These are phyloP conservation scores for Chelmon rostratus DNA, from an alignment of 2,797 vertebrate species.

Conservation along the genomic window DNA sequence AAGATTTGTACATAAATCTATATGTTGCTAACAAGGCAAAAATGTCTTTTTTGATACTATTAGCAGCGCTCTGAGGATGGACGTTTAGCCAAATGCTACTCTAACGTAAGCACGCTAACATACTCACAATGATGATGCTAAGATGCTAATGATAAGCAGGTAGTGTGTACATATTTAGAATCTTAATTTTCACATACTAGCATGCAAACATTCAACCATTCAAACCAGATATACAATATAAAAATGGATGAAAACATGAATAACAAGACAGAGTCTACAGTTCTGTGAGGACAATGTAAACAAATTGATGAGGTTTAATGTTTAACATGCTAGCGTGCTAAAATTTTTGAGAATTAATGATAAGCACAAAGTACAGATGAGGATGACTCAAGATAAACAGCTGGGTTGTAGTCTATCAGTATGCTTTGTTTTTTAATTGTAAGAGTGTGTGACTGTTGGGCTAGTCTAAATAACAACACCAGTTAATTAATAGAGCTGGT, in stretches of 20 bases:
- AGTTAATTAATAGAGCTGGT: neutral
- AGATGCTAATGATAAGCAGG: too few species aligned
- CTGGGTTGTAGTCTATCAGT: neutral
- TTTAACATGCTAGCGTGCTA: neutral
- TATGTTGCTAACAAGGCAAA: too few species aligned
- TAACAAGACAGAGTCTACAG: neutral
- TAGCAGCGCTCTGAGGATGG: too few species aligned
- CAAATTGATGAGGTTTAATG: neutral
- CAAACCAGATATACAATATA: neutral
- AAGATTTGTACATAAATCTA: neutral
- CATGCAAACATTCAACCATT: too few species aligned
- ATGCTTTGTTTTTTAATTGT: neutral
- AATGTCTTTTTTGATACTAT: too few species aligned
- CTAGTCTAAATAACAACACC: neutral
- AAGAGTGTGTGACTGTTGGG: neutral
- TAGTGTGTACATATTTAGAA: too few species aligned
- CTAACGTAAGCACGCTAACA: too few species aligned
- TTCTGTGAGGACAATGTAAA: neutral
- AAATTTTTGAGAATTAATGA: too few species aligned
- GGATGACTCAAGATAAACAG: neutral
- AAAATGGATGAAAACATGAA: neutral
- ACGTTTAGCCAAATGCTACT: too few species aligned
- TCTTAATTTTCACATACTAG: too few species aligned
- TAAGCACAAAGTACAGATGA: neutral
- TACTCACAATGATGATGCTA: too few species aligned